A percentile compares a stretch with the other conserved stretches of the same genome.
phyloP scores from a whole-genome alignment of 1,140 invertebrate genomes.

The Metopolophium dirhodum region DNA sequence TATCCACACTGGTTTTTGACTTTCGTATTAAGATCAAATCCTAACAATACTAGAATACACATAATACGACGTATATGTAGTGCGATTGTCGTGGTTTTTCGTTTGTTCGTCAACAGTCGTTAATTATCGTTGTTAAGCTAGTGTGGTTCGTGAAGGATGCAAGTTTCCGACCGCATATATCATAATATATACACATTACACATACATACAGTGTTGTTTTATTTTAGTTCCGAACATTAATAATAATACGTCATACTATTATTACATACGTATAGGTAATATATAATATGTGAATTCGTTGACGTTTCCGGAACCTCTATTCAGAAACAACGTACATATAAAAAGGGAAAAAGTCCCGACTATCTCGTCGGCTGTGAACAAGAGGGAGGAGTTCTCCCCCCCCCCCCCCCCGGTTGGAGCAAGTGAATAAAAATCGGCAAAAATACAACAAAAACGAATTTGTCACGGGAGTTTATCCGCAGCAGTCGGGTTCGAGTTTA shows the following conservation, averaged over 20 bases:
- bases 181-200: not conserved
- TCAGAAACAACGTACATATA: not conserved
- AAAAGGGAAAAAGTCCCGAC: not conserved
- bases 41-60: not conserved
- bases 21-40: not conserved
- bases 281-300: not conserved
- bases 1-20: not conserved
- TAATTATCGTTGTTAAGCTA: not conserved
- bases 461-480: not conserved
- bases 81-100: not conserved
- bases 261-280: not conserved
- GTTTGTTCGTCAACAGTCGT: not conserved
- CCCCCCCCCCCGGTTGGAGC: too few relatives aligned
- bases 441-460: not conserved
- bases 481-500: not conserved
- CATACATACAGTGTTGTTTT: not conserved
- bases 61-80: not conserved
- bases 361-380: not conserved
- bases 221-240: not conserved
- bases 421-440: not conserved
- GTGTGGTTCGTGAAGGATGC: not conserved
- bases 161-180: not conserved
- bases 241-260: not conserved
- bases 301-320: not conserved
- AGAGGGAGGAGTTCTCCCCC: fast-evolving